Percentiles rank a stretch among this genome's conserved stretches.
These are phyloP conservation scores for Spisula solida DNA, from an alignment of 2,888 invertebrate genomes.

Conservation along the genomic window DNA sequence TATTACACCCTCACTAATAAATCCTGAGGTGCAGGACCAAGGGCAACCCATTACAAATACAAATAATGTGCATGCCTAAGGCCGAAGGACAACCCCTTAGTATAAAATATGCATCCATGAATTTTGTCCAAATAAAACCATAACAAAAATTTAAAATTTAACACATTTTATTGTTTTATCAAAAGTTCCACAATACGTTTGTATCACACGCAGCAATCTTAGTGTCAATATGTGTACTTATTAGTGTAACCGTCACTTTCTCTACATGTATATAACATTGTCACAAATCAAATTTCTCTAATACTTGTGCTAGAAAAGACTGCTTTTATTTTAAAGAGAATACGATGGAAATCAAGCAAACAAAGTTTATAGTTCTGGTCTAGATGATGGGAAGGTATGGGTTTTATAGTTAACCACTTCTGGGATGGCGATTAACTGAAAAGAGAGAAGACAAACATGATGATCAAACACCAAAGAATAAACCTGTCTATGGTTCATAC, in stretches of 20 bases:
- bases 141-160: background rate
- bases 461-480: too few relatives aligned
- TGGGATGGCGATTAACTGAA: background rate
- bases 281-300: background rate
- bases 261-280: too few relatives aligned
- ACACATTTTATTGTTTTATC: constrained; percentile 5
- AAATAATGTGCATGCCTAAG: too few relatives aligned
- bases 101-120: too few relatives aligned
- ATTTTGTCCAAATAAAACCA: too few relatives aligned
- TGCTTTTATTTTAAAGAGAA: background rate
- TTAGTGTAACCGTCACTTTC: too few relatives aligned
- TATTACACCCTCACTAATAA: too few relatives aligned
- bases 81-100: too few relatives aligned
- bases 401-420: background rate
- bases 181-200: background rate
- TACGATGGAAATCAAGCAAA: background rate
- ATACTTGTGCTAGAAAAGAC: background rate
- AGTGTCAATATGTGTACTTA: too few relatives aligned
- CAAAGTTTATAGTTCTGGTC: background rate
- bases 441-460: background rate
- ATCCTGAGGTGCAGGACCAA: too few relatives aligned
- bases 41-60: too few relatives aligned
- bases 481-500: too few relatives aligned
- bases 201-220: background rate
- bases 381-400: background rate